Evolutionary conservation across 2,888 invertebrate genomes (phyloP), one percentile per base, ranked within the genome.

Genomic region (Schrankia costaestrigalis): DNA sequence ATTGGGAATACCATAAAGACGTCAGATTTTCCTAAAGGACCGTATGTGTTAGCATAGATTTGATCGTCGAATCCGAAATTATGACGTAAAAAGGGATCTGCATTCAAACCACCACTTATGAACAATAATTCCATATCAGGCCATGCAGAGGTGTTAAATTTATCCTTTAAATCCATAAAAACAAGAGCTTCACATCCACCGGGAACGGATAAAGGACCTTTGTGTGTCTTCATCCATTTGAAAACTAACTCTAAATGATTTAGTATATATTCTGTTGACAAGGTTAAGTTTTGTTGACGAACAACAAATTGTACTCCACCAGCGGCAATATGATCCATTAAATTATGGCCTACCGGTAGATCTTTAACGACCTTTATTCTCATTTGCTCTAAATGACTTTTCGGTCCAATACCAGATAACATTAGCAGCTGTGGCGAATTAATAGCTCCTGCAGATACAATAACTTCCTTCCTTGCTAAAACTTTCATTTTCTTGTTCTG

Each of bases 341-440:
- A 72, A 59, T 93, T 92, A 42, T 90, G 85, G 1, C 94, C 94
- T 0, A 94, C 93, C 3, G 87, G 88, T 17, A 91, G 77, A 67
- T 92, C 89, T 57, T 85, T 80, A 0, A 91, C 52, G 0, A 90
- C 79, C 1, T 88, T 75, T 21, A 92, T 91, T 23, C 87, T 86
- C 39, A 90, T 62, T 1, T 89, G 73, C 39, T 86, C 77, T 28
- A 93, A 77, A 59, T 93, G 90, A 15, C 85, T 75, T 39, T 71
- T 86, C 0, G 93, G 93, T 1, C 93, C 93, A 5, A 95, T 89
- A 2, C 95, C 96, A 2, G 95, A 95, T 9, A 95, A 71, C 93
- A 95, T 92, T 10, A 96, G 77, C 3, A 96, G 65, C 67, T 95
- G 94, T 0, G 95, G 94, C 3, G 94, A 90, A 73, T 94, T 93